A percentile compares a stretch with the other conserved stretches of the same genome.
Conservation (phyloP, 2,888 invertebrate genomes). For the Axea sp. region DNA sequence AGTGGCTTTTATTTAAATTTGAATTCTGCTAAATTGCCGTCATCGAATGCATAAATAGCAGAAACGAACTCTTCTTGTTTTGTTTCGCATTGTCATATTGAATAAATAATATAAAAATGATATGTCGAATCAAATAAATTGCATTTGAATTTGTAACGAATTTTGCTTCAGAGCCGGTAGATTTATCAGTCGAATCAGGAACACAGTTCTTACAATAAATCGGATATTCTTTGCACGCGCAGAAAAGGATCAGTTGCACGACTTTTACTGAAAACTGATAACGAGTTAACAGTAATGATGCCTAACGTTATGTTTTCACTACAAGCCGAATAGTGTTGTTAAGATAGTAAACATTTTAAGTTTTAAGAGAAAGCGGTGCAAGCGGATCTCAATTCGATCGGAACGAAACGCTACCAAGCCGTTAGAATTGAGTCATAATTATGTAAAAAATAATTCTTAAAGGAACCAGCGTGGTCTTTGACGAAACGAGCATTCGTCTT, state of each 20-base stretch:
- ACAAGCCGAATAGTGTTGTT: constrained; percentile 35
- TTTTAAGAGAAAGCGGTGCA: constrained; percentile 59
- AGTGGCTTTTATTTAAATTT: no score
- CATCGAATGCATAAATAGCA: no score
- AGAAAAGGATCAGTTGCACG: constrained; percentile 46
- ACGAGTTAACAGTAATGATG: constrained; percentile 38
- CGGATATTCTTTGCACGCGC: no score
- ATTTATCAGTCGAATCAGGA: not conserved
- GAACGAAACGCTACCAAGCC: constrained; percentile 51
- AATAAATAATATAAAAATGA: no score
- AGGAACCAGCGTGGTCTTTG: constrained; percentile 13
- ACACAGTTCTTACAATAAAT: no score
- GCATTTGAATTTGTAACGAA: no score
- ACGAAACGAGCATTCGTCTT: constrained; percentile 10
- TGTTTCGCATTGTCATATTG: no score
- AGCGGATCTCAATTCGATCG: constrained; percentile 59
- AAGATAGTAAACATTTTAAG: constrained; percentile 56
- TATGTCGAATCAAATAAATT: no score
- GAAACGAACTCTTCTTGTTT: no score
- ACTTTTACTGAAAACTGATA: constrained; percentile 59
- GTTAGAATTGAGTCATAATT: constrained; percentile 62
- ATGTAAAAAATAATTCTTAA: constrained; percentile 52
- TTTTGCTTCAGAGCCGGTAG: not conserved
- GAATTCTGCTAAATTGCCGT: no score
- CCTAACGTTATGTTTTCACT: constrained; percentile 37